Conservation (phyloP, 2,888 invertebrate species). For the Oegoconia quadripuncta region DNA sequence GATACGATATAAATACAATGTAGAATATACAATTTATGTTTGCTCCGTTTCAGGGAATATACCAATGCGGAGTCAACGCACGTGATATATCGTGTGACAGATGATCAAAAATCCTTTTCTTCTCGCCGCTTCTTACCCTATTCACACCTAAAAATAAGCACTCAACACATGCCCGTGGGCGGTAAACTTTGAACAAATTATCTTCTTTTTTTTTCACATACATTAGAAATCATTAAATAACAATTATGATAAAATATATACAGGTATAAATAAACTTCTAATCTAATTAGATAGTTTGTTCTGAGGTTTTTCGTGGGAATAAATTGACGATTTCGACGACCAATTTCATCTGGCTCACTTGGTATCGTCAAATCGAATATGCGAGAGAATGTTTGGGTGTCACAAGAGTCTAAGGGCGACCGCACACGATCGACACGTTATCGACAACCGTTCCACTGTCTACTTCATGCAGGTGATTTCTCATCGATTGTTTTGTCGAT, state of each 20-base stretch:
- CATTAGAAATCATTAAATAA: constrained; percentile 34
- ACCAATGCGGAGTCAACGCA: constrained; percentile 56
- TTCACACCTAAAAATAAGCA: constrained; percentile 77
- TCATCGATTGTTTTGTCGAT: too few relatives aligned
- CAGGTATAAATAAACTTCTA: constrained; percentile 24
- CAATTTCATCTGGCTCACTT: constrained; percentile 48
- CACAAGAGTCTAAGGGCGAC: too few relatives aligned
- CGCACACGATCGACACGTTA: too few relatives aligned
- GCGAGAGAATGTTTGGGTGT: too few relatives aligned
- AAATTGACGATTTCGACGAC: constrained; percentile 56
- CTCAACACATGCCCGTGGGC: constrained; percentile 61
- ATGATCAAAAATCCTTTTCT: constrained; percentile 86
- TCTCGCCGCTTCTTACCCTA: constrained; percentile 66
- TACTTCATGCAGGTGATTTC: too few relatives aligned
- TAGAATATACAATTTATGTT: constrained; percentile 48
- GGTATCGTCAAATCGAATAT: constrained; percentile 3
- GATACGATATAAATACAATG: constrained; percentile 37
- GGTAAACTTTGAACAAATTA: constrained; percentile 76
- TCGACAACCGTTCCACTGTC: too few relatives aligned
- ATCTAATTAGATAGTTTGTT: constrained; percentile 70
- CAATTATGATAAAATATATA: constrained; percentile 32
- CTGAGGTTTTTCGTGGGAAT: constrained; percentile 46
- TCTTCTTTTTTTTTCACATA: constrained; percentile 50
- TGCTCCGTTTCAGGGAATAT: constrained; percentile 75
- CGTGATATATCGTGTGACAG: constrained; percentile 67